Percentiles rank a stretch among this genome's conserved stretches.
Evolutionary conservation across 2,113 vertebrate genomes (phyloP).

Genomic region (Orycteropus afer): DNA sequence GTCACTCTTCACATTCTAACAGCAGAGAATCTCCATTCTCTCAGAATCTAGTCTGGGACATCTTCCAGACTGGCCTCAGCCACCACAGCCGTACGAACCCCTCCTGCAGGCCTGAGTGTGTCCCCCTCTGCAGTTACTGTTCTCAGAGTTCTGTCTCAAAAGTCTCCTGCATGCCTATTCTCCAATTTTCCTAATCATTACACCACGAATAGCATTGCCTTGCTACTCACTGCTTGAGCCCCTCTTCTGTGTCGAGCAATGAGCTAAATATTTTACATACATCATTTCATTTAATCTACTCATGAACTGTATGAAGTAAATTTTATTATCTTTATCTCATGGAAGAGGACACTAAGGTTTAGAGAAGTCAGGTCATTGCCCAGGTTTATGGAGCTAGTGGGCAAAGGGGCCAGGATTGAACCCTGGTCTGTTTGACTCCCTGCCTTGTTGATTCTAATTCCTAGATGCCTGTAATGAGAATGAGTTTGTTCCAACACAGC

Average conservation of each 20-base stretch:
- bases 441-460: background rate
- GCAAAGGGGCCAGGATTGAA: background rate
- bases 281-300: background rate
- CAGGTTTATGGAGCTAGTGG: background rate
- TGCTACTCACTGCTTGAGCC: background rate
- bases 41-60: background rate
- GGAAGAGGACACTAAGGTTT: background rate
- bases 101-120: rapidly evolving
- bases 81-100: rapidly evolving
- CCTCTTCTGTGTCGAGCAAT: background rate
- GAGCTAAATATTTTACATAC: background rate
- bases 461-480: background rate
- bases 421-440: background rate
- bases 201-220: background rate
- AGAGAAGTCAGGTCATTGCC: background rate
- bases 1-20: background rate
- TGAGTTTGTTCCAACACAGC: background rate
- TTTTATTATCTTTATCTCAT: background rate
- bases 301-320: background rate
- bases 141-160: background rate
- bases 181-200: background rate
- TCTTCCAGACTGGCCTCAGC: background rate
- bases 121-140: background rate
- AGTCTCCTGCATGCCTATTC: background rate
- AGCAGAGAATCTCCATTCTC: background rate